Percentiles rank a stretch among this genome's conserved stretches.
Conservation (phyloP, 2,888 invertebrate genomes). For the Cryptus viduatorius region DNA sequence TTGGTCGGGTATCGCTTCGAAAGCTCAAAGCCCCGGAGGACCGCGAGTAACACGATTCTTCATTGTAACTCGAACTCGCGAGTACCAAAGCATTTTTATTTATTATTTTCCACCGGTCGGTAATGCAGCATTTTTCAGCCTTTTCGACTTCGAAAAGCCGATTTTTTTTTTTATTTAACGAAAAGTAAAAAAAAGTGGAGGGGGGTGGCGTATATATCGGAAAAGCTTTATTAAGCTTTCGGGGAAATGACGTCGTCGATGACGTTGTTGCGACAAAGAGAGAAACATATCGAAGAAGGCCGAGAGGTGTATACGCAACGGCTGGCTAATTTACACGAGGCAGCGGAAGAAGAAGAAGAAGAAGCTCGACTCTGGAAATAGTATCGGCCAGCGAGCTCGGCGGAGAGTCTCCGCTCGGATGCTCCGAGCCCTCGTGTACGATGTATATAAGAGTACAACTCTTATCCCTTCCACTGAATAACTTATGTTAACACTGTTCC, state of each 20-base stretch:
- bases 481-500: background rate
- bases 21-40: constrained; percentile 61
- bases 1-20: constrained; percentile 57
- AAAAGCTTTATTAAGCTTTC: background rate
- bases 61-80: constrained; percentile 64
- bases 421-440: constrained; percentile 50
- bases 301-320: constrained; percentile 61
- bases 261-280: constrained; percentile 53
- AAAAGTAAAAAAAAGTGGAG: too few relatives aligned
- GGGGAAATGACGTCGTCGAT: constrained; percentile 49
- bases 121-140: background rate
- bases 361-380: constrained; percentile 74
- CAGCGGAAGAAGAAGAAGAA: constrained; percentile 43
- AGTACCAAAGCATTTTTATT: constrained; percentile 13
- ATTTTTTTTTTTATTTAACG: too few relatives aligned
- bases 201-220: too few relatives aligned
- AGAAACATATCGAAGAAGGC: constrained; percentile 29
- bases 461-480: constrained; percentile 9
- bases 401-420: constrained; percentile 53
- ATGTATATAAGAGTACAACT: constrained; percentile 24
- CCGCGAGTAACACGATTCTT: constrained; percentile 65
- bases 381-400: constrained; percentile 73
- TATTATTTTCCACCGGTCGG: constrained; percentile 7
- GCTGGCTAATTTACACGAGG: constrained; percentile 65
- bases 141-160: background rate